These are phyloP conservation scores for Champsocephalus gunnari DNA, from an alignment of 2,797 vertebrate genomes.

Conservation along the genomic window DNA sequence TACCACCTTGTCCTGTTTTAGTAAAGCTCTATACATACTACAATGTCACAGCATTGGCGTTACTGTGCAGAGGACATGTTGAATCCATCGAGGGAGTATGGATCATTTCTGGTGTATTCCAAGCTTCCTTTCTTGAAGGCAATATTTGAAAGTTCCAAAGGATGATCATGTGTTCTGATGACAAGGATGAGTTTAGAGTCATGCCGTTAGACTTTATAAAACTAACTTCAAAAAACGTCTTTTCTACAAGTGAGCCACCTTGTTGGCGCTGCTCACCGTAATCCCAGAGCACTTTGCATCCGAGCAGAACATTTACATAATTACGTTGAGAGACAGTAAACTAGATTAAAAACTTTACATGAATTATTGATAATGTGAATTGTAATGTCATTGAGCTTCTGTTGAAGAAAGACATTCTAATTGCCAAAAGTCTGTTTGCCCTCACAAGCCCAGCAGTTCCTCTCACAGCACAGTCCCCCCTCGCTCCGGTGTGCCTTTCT, in stretches of 20 bases:
- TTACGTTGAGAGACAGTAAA: conserved; percentile 46
- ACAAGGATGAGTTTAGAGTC: conserved; percentile 15
- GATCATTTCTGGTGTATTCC: conserved; percentile 7
- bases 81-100: conserved; percentile 16
- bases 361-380: conserved; percentile 48
- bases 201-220: conserved; percentile 26
- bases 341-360: conserved; percentile 40
- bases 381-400: conserved; percentile 9
- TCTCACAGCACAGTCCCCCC: neutral
- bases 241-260: conserved; percentile 32
- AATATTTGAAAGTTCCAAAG: conserved; percentile 31
- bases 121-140: conserved; percentile 20
- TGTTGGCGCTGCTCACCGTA: conserved; percentile 46
- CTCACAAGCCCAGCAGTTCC: neutral
- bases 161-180: conserved; percentile 26
- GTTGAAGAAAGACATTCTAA: conserved; percentile 3
- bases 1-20: too few relatives aligned
- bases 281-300: conserved; percentile 52
- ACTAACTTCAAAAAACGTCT: conserved; percentile 35
- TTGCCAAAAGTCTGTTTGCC: neutral
- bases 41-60: neutral
- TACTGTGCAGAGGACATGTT: neutral
- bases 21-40: too few relatives aligned
- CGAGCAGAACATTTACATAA: conserved; percentile 59
- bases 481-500: neutral